Evolutionary conservation across 2,888 invertebrate genomes (phyloP).

Genomic region (Heliconius sara): DNA sequence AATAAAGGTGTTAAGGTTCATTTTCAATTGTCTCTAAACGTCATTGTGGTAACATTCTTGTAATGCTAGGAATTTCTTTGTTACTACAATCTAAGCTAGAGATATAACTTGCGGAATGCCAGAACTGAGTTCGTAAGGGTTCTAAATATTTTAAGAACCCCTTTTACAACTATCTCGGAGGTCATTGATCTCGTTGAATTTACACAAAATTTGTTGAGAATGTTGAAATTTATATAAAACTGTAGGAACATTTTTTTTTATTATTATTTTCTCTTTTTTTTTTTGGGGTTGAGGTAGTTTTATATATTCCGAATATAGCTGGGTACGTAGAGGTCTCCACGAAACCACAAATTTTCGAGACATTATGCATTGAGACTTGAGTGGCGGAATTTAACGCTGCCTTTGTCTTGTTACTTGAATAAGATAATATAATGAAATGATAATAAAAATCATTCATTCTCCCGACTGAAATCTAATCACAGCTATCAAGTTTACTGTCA

Average conservation of each 20-base stretch:
- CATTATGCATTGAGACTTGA: neutral
- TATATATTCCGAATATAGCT: no score
- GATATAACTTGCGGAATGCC: slow-evolving; percentile 9
- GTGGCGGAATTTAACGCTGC: neutral
- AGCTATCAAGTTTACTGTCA: neutral
- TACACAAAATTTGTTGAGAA: neutral
- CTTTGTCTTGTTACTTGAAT: neutral
- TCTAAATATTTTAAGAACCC: slow-evolving; percentile 6
- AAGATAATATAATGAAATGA: no score
- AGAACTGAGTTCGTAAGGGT: neutral
- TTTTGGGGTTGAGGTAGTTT: neutral
- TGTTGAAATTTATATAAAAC: neutral
- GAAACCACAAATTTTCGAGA: neutral
- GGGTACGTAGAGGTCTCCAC: neutral
- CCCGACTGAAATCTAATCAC: neutral
- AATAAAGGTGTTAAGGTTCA: rapidly evolving
- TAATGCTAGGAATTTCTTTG: slow-evolving; percentile 15
- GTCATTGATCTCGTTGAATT: neutral
- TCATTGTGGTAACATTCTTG: neutral
- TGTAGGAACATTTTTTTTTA: neutral
- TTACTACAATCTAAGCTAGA: neutral
- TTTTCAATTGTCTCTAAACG: neutral
- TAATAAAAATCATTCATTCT: neutral
- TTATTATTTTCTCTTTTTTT: neutral
- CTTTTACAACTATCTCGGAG: neutral